Conservation (phyloP, 2,888 invertebrate species). For the Carpatolechia fugitivella region DNA sequence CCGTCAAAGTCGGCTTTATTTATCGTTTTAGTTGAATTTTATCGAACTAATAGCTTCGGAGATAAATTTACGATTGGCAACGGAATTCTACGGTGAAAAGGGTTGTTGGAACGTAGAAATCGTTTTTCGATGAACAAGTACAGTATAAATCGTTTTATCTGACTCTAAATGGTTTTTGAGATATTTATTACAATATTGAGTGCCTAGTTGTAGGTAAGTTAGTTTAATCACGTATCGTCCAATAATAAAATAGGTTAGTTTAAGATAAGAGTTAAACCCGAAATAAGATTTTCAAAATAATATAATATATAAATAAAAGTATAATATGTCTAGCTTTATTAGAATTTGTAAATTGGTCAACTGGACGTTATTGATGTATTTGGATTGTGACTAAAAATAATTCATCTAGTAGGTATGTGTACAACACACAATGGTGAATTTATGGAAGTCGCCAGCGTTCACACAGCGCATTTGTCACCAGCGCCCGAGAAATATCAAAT, state of each 20-base stretch:
- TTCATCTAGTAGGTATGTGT: too few relatives aligned
- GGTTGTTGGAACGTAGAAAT: constrained; percentile 41
- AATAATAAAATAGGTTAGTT: too few relatives aligned
- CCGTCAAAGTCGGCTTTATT: constrained; percentile 76
- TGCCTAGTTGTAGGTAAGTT: not conserved
- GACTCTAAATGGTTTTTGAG: constrained; percentile 5
- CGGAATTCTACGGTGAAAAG: constrained; percentile 62
- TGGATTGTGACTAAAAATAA: too few relatives aligned
- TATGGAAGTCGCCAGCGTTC: constrained; percentile 24
- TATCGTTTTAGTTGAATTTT: constrained; percentile 79
- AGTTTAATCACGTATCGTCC: too few relatives aligned
- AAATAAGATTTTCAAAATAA: too few relatives aligned
- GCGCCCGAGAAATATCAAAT: constrained; percentile 51
- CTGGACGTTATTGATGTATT: too few relatives aligned
- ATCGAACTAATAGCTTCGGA: constrained; percentile 75
- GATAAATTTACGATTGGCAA: constrained; percentile 76
- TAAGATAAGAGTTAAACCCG: not conserved
- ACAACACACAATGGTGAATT: constrained; percentile 22
- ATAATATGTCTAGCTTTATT: too few relatives aligned
- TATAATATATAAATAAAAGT: too few relatives aligned
- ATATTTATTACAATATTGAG: constrained; percentile 3
- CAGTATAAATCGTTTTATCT: constrained; percentile 11
- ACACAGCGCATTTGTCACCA: constrained; percentile 40
- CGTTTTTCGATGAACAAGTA: constrained; percentile 12
- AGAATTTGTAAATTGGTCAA: too few relatives aligned